Evolutionary conservation across 2,888 invertebrate species (phyloP).

Genomic region (Tetranychus piercei): DNA sequence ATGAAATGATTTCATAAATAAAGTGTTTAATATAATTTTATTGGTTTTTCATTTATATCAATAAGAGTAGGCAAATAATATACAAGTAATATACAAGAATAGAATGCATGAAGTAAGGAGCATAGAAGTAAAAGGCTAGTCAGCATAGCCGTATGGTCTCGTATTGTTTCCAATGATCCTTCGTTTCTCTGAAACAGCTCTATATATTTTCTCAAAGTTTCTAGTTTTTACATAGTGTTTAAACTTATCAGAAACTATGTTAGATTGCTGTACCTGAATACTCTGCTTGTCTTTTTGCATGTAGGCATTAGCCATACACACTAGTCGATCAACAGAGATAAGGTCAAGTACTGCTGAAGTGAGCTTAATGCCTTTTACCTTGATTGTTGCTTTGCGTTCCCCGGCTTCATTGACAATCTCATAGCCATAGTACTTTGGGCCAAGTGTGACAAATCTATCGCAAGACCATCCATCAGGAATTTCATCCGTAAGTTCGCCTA

Average conservation of each 20-base stretch:
- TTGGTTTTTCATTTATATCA: too few relatives aligned
- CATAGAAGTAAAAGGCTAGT: too few relatives aligned
- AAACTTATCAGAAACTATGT: not conserved
- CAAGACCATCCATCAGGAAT: constrained; percentile 19
- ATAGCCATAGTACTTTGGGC: constrained; percentile 11
- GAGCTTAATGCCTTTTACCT: not conserved
- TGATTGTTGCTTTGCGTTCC: not conserved
- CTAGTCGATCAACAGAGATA: not conserved
- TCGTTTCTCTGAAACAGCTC: constrained; percentile 14
- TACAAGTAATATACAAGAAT: too few relatives aligned
- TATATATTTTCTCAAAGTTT: constrained; percentile 12
- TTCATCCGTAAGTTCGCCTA: constrained; percentile 33
- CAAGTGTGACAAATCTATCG: not conserved
- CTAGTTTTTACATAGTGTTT: constrained; percentile 14
- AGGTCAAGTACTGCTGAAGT: too few relatives aligned
- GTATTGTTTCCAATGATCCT: too few relatives aligned
- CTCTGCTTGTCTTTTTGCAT: not conserved
- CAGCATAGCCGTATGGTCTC: constrained; percentile 8
- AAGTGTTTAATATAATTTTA: too few relatives aligned
- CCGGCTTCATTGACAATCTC: not conserved
- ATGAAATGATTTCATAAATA: too few relatives aligned
- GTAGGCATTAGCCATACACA: not conserved
- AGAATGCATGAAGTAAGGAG: too few relatives aligned
- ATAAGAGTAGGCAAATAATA: too few relatives aligned
- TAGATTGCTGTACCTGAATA: constrained; percentile 3